These are phyloP conservation scores for Leptinotarsa juncta DNA, from an alignment of 2,888 invertebrate species.

Conservation along the genomic window DNA sequence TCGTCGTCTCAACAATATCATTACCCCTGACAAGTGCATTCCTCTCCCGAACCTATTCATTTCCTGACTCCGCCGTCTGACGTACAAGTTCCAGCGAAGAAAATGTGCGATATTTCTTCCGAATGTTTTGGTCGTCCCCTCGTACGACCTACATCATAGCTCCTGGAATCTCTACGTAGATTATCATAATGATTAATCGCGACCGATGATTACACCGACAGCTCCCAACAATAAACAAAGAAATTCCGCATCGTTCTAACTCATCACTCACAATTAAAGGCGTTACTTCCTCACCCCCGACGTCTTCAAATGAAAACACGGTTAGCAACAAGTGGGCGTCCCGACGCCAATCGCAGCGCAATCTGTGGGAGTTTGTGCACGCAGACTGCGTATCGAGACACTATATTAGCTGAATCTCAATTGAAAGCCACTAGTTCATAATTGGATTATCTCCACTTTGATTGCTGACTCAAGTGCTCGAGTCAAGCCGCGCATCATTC, in stretches of 20 bases:
- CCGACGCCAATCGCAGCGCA: slow-evolving; percentile 50
- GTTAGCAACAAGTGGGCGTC: slow-evolving; percentile 53
- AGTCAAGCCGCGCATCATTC: not conserved
- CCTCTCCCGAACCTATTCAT: no score
- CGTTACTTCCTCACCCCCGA: slow-evolving; percentile 46
- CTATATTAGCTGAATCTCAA: slow-evolving; percentile 52
- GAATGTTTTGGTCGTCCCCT: not conserved
- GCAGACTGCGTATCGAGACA: slow-evolving; percentile 38
- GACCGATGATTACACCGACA: not conserved
- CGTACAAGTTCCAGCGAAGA: no score
- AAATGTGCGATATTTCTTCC: not conserved
- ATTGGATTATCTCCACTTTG: slow-evolving; percentile 38
- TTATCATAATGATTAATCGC: slow-evolving; percentile 2
- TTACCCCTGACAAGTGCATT: no score
- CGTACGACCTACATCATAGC: not conserved
- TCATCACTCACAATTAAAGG: slow-evolving; percentile 34
- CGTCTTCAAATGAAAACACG: slow-evolving; percentile 41
- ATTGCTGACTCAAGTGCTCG: slow-evolving; percentile 1
- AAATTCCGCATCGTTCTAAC: slow-evolving; percentile 13
- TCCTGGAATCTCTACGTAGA: not conserved
- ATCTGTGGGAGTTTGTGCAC: slow-evolving; percentile 48
- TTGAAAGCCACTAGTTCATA: slow-evolving; percentile 48
- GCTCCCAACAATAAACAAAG: slow-evolving; percentile 22
- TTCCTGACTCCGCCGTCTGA: no score
- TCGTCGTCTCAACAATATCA: no score